Conservation (phyloP, 2,888 invertebrate genomes). For the Tigriopus californicus region DNA sequence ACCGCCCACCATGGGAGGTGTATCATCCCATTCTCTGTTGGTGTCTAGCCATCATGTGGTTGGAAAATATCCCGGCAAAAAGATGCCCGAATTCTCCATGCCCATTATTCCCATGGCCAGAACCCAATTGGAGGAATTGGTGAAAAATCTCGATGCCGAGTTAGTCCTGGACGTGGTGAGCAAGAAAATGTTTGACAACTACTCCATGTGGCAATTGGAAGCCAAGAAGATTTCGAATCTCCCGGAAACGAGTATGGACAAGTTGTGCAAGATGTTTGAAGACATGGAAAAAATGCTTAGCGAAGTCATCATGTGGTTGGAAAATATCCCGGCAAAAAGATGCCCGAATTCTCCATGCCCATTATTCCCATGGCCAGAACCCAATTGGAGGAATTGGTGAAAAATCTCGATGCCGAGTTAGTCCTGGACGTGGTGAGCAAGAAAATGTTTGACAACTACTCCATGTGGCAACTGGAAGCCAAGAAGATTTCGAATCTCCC, state of each 20-base stretch:
- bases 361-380: conserved; percentile 12
- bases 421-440: conserved; percentile 9
- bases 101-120: conserved; percentile 13
- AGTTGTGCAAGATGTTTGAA: neutral
- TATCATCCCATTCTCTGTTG: neutral
- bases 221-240: neutral
- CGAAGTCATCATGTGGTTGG: too few relatives aligned
- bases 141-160: conserved; percentile 9
- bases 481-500: neutral
- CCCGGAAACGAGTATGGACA: neutral
- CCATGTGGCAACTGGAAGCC: neutral
- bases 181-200: conserved; percentile 14
- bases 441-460: conserved; percentile 13
- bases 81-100: neutral
- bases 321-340: neutral
- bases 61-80: neutral
- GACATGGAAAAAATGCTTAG: conserved; percentile 1
- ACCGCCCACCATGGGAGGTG: neutral
- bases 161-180: conserved; percentile 8
- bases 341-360: neutral
- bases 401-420: conserved; percentile 9
- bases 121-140: conserved; percentile 9
- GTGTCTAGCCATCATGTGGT: neutral
- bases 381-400: conserved; percentile 9
- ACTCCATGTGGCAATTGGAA: conserved; percentile 1